phyloP scores from a whole-genome alignment of 2,888 invertebrate species.

The Embidobia sp. region DNA sequence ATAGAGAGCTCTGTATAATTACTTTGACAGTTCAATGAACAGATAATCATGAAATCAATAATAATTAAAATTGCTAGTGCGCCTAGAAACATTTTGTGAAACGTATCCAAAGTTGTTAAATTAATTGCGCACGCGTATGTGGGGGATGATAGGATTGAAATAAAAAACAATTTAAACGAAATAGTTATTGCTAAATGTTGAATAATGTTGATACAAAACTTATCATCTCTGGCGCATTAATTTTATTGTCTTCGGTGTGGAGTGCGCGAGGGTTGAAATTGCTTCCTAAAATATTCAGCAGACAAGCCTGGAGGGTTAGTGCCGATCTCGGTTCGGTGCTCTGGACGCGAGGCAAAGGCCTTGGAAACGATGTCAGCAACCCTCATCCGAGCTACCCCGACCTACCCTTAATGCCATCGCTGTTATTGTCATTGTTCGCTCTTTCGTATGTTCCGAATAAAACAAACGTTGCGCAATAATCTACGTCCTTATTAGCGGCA shows the following conservation, averaged over 20 bases:
- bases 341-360: slow-evolving; percentile 62
- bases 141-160: slow-evolving; percentile 16
- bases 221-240: slow-evolving; percentile 70
- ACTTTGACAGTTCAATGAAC: too few species aligned
- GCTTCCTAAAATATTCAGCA: slow-evolving; percentile 79
- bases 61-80: too few species aligned
- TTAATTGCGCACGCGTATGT: slow-evolving; percentile 4
- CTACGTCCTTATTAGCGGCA: slow-evolving; percentile 10
- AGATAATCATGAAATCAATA: too few species aligned
- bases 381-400: slow-evolving; percentile 55
- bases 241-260: slow-evolving; percentile 73
- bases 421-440: slow-evolving; percentile 57
- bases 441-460: slow-evolving; percentile 38
- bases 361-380: slow-evolving; percentile 66
- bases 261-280: slow-evolving; percentile 73
- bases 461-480: slow-evolving; percentile 47
- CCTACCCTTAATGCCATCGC: slow-evolving; percentile 58
- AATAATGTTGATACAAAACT: slow-evolving; percentile 61
- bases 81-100: too few species aligned
- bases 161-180: slow-evolving; percentile 26
- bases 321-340: slow-evolving; percentile 73
- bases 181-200: slow-evolving; percentile 48
- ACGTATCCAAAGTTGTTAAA: too few species aligned
- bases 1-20: too few species aligned
- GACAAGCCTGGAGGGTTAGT: slow-evolving; percentile 72